Conservation (phyloP, 2,113 vertebrate genomes). For the Perca fluviatilis region DNA sequence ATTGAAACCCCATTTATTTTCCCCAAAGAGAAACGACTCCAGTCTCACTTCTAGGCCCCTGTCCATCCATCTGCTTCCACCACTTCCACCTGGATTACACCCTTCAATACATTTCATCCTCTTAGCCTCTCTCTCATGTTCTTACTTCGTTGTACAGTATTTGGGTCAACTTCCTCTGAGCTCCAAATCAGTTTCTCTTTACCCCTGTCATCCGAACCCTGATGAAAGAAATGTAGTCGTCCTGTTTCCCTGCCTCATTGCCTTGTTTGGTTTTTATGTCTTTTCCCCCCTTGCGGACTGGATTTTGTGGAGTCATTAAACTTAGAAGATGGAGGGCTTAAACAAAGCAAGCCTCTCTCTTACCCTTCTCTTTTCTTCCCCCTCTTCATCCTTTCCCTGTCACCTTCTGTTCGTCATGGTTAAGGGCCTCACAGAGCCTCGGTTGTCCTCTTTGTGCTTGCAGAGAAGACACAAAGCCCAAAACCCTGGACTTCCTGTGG, state of each 20-base stretch:
- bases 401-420: constrained; percentile 37
- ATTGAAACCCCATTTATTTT: neutral
- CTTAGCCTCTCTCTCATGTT: constrained; percentile 13
- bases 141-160: constrained; percentile 33
- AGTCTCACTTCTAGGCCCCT: neutral
- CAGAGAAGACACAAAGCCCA: neutral
- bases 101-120: constrained; percentile 18
- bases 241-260: constrained; percentile 9
- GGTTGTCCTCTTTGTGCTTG: neutral
- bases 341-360: neutral
- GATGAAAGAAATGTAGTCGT: neutral
- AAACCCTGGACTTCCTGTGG: neutral
- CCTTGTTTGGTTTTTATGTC: neutral
- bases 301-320: neutral
- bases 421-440: neutral
- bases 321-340: neutral
- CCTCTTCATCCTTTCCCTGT: constrained; percentile 16
- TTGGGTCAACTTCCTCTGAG: constrained; percentile 60
- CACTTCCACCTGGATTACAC: constrained; percentile 26
- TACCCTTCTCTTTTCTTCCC: neutral
- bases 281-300: neutral
- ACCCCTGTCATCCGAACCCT: neutral
- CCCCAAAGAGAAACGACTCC: neutral
- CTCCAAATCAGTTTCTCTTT: constrained; percentile 41
- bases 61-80: neutral